These are phyloP conservation scores for Psittacula echo DNA, from an alignment of 2,797 vertebrate genomes.

Conservation along the genomic window DNA sequence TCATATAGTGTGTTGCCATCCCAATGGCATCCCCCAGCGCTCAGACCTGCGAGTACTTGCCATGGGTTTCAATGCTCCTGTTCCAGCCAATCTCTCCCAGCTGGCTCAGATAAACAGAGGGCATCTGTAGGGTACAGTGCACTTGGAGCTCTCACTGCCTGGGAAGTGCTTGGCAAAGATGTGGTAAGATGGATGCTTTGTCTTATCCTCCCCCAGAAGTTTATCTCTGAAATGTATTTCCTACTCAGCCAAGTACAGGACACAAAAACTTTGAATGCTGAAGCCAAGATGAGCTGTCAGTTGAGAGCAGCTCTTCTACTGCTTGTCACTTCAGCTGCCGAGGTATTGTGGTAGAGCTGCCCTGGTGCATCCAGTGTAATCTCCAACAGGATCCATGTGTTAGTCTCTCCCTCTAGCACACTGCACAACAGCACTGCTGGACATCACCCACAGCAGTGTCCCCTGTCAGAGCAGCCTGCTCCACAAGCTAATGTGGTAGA, in stretches of 20 bases:
- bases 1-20: rapidly evolving
- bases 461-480: background rate
- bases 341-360: background rate
- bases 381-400: too few species aligned
- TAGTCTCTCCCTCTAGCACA: too few species aligned
- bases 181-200: background rate
- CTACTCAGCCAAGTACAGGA: background rate
- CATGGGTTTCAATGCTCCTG: too few species aligned
- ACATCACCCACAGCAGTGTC: background rate
- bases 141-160: background rate
- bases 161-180: background rate
- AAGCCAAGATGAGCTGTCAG: background rate
- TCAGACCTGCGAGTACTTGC: too few species aligned
- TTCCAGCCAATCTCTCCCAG: background rate
- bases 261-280: background rate
- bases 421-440: background rate
- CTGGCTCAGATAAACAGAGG: background rate
- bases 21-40: background rate
- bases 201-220: rapidly evolving
- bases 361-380: too few species aligned
- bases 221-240: background rate
- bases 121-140: background rate
- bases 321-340: background rate
- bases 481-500: background rate
- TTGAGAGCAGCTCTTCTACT: background rate